These are phyloP conservation scores for Temnothorax ravouxi DNA, from an alignment of 2,888 invertebrate species.

Conservation along the genomic window DNA sequence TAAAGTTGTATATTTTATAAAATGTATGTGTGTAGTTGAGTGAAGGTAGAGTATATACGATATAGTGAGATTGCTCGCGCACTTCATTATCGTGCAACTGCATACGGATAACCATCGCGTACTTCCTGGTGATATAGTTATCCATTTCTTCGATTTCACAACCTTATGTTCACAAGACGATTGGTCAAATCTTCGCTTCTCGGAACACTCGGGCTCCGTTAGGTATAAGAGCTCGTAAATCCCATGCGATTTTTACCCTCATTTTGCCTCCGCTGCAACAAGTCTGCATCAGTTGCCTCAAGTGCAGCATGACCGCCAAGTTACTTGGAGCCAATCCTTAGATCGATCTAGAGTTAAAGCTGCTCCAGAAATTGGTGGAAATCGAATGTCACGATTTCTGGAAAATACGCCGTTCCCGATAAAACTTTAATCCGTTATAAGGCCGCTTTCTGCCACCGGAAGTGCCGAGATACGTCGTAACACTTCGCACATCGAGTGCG, in stretches of 20 bases:
- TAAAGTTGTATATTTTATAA: background rate
- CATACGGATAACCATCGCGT: background rate
- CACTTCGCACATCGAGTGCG: slow-evolving; percentile 35
- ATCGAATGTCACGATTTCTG: slow-evolving; percentile 41
- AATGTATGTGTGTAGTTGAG: background rate
- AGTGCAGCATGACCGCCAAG: background rate
- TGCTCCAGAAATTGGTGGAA: slow-evolving; percentile 43
- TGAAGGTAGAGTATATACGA: background rate
- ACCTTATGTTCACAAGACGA: background rate
- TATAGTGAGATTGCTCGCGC: slow-evolving; percentile 3
- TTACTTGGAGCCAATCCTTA: background rate
- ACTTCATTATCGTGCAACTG: background rate
- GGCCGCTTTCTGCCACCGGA: slow-evolving; percentile 13
- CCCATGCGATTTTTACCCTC: background rate
- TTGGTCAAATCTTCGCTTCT: background rate
- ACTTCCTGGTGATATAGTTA: background rate
- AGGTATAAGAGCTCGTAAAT: slow-evolving; percentile 32
- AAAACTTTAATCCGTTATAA: slow-evolving; percentile 17
- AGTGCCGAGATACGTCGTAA: slow-evolving; percentile 11
- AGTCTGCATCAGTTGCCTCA: background rate
- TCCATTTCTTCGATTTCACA: background rate
- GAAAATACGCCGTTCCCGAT: slow-evolving; percentile 32
- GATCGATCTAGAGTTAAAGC: background rate
- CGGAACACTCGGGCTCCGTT: background rate
- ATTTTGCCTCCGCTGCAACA: background rate